Conservation (phyloP, 2,797 vertebrate genomes). For the Dipus sagitta region DNA sequence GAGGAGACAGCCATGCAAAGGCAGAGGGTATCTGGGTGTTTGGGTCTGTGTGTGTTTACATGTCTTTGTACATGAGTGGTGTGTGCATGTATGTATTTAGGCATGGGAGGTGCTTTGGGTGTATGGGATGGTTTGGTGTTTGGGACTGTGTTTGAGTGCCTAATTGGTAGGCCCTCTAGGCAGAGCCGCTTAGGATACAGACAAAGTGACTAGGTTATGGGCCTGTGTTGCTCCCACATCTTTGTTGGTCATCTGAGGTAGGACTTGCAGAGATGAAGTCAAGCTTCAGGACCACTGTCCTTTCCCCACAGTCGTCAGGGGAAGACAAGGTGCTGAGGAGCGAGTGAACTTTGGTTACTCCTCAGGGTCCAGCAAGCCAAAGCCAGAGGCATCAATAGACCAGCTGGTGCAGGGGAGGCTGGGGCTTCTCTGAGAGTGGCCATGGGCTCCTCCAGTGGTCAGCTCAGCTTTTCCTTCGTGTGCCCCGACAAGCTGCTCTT, state of each 20-base stretch:
- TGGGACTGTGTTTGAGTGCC: not conserved
- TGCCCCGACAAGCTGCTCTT: not conserved
- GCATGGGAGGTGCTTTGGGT: not conserved
- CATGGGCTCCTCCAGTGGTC: not conserved
- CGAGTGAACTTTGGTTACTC: not conserved
- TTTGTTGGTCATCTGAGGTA: not conserved
- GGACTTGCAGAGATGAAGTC: not conserved
- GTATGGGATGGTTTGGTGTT: not conserved
- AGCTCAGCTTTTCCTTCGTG: not conserved
- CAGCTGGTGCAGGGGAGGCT: not conserved
- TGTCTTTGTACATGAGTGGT: not conserved
- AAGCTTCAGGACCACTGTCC: not conserved
- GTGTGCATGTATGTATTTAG: conserved; percentile 10
- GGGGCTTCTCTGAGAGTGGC: not conserved
- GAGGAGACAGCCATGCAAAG: not conserved
- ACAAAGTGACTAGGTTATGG: not conserved
- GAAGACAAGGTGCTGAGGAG: not conserved
- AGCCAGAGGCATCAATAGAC: not conserved
- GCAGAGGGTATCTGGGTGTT: not conserved
- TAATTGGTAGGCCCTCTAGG: not conserved
- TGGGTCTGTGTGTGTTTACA: not conserved
- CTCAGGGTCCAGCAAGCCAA: not conserved
- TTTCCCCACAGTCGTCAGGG: not conserved
- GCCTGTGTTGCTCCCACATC: not conserved
- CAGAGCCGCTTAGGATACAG: not conserved